Evolutionary conservation across 2,797 vertebrate species (phyloP).

Genomic region (Crenuchus spilurus): DNA sequence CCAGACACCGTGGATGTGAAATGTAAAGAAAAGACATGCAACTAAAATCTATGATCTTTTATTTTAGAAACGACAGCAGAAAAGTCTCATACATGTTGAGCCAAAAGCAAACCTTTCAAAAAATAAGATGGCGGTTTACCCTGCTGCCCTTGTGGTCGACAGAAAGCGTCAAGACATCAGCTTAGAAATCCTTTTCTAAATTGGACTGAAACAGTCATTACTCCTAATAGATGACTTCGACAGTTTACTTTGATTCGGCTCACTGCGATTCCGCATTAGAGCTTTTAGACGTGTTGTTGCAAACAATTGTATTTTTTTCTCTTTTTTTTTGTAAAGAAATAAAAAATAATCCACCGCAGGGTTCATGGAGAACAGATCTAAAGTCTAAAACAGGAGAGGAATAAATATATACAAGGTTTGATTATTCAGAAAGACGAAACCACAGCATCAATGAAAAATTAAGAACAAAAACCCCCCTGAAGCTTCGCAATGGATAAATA

Average conservation of each 20-base stretch:
- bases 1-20: not conserved
- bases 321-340: not conserved
- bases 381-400: constrained; percentile 3
- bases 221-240: not conserved
- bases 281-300: not conserved
- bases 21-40: not conserved
- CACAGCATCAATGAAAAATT: not conserved
- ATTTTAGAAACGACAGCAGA: constrained; percentile 57
- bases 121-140: constrained; percentile 33
- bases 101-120: constrained; percentile 50
- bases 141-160: constrained; percentile 36
- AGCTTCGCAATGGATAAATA: not conserved
- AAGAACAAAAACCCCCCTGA: not conserved
- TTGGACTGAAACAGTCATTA: not conserved
- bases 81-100: constrained; percentile 50
- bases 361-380: constrained; percentile 2
- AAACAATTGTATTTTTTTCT: not conserved
- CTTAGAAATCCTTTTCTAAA: not conserved
- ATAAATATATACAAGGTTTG: constrained; percentile 21
- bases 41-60: constrained; percentile 55
- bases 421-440: not conserved
- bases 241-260: not conserved
- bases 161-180: constrained; percentile 6
- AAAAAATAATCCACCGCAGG: not conserved
- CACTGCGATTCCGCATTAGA: not conserved